A percentile compares a stretch with the other conserved stretches of the same genome.
Evolutionary conservation across 2,797 vertebrate species (phyloP).

Genomic region (Rhabdomys pumilio): DNA sequence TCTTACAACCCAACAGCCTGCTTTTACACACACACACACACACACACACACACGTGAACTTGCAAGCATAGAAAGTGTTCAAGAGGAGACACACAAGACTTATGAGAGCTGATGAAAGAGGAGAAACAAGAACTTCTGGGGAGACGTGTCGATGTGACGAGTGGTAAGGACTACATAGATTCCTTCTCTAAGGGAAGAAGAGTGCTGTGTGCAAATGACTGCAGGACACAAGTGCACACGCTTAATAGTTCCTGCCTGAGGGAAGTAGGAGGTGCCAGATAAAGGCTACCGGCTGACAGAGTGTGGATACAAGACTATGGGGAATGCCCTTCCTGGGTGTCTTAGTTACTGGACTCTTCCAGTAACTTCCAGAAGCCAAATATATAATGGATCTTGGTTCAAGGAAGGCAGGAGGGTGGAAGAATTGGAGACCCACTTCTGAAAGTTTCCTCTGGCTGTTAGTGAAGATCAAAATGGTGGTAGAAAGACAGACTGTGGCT

Average conservation of each 20-base stretch:
- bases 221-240: not conserved
- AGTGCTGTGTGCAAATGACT: not conserved
- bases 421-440: not conserved
- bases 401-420: not conserved
- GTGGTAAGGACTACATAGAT: not conserved
- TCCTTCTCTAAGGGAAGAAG: not conserved
- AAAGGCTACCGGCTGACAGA: not conserved
- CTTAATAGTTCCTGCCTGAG: not conserved
- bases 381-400: not conserved
- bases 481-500: not conserved
- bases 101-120: not conserved
- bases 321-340: not conserved
- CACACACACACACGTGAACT: not conserved
- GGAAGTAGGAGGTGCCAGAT: not conserved
- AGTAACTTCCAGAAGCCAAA: not conserved
- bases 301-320: not conserved
- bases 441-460: not conserved
- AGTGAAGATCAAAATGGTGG: not conserved
- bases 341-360: not conserved
- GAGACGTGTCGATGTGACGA: constrained; percentile 11
- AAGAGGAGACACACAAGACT: not conserved
- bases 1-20: not conserved
- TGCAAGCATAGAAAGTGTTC: not conserved
- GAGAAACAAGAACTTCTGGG: not conserved
- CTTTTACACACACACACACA: not conserved